phyloP scores from a whole-genome alignment of 2,888 invertebrate species.

The Morinoia aosen region DNA sequence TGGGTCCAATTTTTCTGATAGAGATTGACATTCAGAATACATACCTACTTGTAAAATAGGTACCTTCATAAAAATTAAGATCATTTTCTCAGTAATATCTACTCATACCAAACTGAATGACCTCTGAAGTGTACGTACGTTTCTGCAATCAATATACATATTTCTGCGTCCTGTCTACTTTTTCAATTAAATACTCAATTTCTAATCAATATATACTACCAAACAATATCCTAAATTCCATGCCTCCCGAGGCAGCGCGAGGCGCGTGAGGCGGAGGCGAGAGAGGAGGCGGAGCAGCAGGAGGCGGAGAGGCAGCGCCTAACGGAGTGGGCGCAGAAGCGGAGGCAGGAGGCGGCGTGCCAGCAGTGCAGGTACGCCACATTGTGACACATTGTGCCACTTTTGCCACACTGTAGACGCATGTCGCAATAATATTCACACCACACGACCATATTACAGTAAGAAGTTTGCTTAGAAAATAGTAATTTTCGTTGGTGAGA shows the following conservation, averaged over 20 bases:
- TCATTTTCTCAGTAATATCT: not conserved
- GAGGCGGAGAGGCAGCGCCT: conserved; percentile 28
- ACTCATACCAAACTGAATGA: not conserved
- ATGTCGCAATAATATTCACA: not conserved
- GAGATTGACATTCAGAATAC: too few relatives aligned
- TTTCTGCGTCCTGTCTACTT: not conserved
- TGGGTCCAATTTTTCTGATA: too few relatives aligned
- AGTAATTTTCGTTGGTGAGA: too few relatives aligned
- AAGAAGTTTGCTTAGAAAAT: too few relatives aligned
- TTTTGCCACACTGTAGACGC: too few relatives aligned
- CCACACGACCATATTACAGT: not conserved
- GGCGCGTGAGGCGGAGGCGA: not conserved
- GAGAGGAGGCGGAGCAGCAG: not conserved
- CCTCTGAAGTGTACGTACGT: too few relatives aligned
- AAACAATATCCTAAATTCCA: not conserved
- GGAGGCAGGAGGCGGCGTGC: not conserved
- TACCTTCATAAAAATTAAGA: too few relatives aligned
- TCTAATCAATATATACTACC: not conserved
- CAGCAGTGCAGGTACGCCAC: not conserved
- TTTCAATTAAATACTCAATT: not conserved
- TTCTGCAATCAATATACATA: too few relatives aligned
- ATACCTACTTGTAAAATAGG: too few relatives aligned
- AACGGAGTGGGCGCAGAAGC: not conserved
- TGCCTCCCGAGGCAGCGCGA: not conserved
- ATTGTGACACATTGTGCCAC: not conserved